Percentiles rank a stretch among this genome's conserved stretches.
phyloP scores from a whole-genome alignment of 2,888 invertebrate genomes.

The Vannuccia rotundouncinata region DNA sequence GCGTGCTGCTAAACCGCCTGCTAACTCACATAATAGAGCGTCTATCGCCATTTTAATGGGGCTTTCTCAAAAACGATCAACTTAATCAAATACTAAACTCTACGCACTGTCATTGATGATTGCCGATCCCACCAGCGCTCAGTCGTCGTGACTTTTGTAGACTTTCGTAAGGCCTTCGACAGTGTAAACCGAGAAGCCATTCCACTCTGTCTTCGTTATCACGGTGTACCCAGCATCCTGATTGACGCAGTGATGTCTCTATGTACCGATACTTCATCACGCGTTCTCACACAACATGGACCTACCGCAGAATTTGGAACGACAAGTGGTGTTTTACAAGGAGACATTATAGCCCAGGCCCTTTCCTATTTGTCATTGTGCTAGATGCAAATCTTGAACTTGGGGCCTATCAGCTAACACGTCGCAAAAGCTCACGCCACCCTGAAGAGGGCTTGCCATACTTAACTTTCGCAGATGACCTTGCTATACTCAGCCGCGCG shows the following conservation, averaged over 20 bases:
- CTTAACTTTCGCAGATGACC: not conserved
- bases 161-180: too few species aligned
- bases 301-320: not conserved
- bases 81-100: too few species aligned
- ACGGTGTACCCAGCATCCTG: not conserved
- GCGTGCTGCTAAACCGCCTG: too few species aligned
- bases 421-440: not conserved
- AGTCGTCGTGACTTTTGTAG: too few species aligned
- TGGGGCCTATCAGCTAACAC: too few species aligned
- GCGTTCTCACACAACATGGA: not conserved
- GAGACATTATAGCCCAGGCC: not conserved
- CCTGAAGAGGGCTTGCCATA: not conserved
- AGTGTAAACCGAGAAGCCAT: not conserved
- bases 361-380: not conserved
- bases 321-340: not conserved
- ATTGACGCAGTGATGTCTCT: not conserved
- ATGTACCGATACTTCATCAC: not conserved
- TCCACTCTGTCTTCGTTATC: not conserved
- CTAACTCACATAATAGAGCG: too few species aligned
- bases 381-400: not conserved
- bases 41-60: too few species aligned
- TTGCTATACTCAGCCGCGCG: not conserved
- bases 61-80: too few species aligned
- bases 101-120: too few species aligned
- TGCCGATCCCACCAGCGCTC: too few species aligned